A percentile compares a stretch with the other conserved stretches of the same genome.
phyloP scores from a whole-genome alignment of 2,888 invertebrate species.

The Cantharis rustica region DNA sequence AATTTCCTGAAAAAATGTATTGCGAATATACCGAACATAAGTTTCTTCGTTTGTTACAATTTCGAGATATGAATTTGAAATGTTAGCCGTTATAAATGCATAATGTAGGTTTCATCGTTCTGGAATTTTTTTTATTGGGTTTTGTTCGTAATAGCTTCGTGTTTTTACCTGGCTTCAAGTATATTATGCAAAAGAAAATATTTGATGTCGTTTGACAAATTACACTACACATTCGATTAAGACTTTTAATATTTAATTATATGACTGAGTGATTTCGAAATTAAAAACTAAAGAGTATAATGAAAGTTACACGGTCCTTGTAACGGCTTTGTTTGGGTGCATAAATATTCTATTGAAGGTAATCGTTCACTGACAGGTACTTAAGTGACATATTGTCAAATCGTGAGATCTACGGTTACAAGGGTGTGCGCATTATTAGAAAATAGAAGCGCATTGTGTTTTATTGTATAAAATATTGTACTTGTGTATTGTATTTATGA shows the following conservation, averaged over 20 bases:
- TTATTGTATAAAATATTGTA: background rate
- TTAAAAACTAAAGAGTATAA: constrained; percentile 27
- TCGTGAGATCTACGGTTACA: constrained; percentile 26
- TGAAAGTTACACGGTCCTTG: constrained; percentile 29
- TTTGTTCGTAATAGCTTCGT: background rate
- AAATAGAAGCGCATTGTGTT: background rate
- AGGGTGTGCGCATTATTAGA: constrained; percentile 16
- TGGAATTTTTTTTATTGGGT: background rate
- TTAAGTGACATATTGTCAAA: constrained; percentile 30
- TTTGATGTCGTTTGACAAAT: constrained; percentile 28
- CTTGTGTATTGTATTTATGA: background rate
- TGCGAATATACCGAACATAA: constrained; percentile 8
- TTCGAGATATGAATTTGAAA: constrained; percentile 17
- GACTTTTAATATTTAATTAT: constrained; percentile 30
- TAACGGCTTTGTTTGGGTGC: constrained; percentile 30
- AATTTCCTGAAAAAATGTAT: constrained; percentile 13
- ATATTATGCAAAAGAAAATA: constrained; percentile 17
- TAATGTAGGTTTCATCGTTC: constrained; percentile 7
- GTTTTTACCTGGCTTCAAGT: constrained; percentile 1
- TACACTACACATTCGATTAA: constrained; percentile 26
- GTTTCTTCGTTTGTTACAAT: constrained; percentile 7
- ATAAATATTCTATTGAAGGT: constrained; percentile 29
- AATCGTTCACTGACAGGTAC: constrained; percentile 31
- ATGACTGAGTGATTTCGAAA: constrained; percentile 32
- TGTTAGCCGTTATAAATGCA: constrained; percentile 19